phyloP scores from a whole-genome alignment of 2,888 invertebrate species.

The Cremastinae sp. region DNA sequence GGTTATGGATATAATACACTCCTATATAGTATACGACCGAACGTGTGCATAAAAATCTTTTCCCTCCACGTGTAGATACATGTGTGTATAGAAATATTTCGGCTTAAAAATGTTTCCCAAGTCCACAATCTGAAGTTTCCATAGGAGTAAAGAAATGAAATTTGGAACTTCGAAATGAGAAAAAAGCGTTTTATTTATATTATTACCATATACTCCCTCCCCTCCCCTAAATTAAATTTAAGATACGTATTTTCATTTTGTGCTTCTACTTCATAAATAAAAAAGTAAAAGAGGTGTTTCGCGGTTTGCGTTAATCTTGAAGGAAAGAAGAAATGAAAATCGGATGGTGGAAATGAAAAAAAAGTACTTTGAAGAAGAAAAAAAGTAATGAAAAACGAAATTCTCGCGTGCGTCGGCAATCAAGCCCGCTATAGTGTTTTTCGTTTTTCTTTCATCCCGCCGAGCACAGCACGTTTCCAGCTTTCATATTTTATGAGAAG shows the following conservation, averaged over 20 bases:
- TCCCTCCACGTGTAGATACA: neutral
- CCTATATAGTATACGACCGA: neutral
- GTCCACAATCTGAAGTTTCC: too few relatives aligned
- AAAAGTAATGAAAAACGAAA: conserved; percentile 36
- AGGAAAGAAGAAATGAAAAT: conserved; percentile 9
- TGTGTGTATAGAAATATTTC: neutral
- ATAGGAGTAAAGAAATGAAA: conserved; percentile 14
- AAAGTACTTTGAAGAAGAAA: neutral
- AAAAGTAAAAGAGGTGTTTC: neutral
- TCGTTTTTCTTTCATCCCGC: conserved; percentile 41
- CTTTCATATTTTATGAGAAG: conserved; percentile 73
- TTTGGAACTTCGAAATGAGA: neutral
- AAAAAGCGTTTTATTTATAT: too few relatives aligned
- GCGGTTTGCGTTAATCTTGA: neutral
- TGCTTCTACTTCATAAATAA: neutral
- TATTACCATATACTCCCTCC: too few relatives aligned
- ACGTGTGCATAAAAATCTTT: neutral
- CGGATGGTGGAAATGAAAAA: conserved; percentile 1
- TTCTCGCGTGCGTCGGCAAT: conserved; percentile 49
- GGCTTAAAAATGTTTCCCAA: too few relatives aligned
- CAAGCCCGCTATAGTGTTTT: conserved; percentile 28
- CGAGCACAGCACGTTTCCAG: conserved; percentile 63
- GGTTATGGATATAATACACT: conserved; percentile 10
- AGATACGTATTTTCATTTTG: neutral
- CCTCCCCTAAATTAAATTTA: neutral